Conservation (phyloP, 1,140 invertebrate species). For the Mya arenaria region DNA sequence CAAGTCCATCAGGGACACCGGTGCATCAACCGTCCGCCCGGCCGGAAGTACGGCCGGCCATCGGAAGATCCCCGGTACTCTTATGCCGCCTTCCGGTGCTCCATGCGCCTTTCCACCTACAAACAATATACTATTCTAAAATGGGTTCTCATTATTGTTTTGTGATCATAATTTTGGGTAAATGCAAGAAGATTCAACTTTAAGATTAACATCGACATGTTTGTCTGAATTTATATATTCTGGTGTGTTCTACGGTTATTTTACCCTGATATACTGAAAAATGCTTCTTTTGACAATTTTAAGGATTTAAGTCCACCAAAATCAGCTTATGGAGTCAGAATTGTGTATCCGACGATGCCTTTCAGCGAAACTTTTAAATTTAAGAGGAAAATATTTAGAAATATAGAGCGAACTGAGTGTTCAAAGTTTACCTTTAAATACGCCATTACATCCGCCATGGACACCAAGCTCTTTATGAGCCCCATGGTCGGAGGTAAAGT, state of each 20-base stretch:
- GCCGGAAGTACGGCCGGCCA: background rate
- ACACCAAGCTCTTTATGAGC: background rate
- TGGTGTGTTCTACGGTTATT: too few species aligned
- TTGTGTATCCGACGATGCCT: background rate
- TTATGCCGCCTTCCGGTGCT: conserved; percentile 2
- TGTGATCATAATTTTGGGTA: too few species aligned
- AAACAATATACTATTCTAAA: conserved; percentile 1
- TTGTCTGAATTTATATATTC: too few species aligned
- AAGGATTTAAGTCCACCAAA: background rate
- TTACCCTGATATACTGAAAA: too few species aligned
- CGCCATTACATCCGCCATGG: conserved; percentile 20
- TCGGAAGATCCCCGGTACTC: background rate
- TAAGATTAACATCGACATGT: conserved; percentile 65
- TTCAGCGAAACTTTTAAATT: background rate
- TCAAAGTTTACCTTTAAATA: background rate
- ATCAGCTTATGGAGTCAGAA: background rate
- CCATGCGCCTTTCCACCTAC: conserved; percentile 67
- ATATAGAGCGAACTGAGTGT: background rate
- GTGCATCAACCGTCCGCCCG: background rate
- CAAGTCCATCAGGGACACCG: conserved; percentile 23
- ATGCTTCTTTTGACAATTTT: too few species aligned
- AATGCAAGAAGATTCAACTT: too few species aligned
- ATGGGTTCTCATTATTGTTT: too few species aligned
- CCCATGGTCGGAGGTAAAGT: conserved; percentile 17
- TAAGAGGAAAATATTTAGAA: background rate